Evolutionary conservation across 53 echinoderm and acorn worm species (phyloP).

Genomic region (Holothuria leucospilota): DNA sequence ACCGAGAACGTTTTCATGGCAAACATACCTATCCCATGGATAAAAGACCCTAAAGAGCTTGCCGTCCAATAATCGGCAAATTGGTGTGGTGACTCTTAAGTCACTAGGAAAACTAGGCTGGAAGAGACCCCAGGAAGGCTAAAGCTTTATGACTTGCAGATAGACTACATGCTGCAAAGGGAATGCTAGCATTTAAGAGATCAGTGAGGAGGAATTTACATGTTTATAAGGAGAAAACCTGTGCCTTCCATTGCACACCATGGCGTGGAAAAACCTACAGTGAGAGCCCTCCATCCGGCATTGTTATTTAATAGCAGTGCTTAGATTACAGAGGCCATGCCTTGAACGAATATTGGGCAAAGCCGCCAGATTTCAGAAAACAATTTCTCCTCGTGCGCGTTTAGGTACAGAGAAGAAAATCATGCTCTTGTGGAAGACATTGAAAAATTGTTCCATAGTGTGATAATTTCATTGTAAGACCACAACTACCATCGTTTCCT

Average conservation of each 20-base stretch:
- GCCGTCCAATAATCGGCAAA: conserved; percentile 33
- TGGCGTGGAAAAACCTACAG: conserved; percentile 53
- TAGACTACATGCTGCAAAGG: conserved; percentile 50
- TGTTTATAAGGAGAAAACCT: conserved; percentile 44
- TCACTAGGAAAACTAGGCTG: conserved; percentile 26
- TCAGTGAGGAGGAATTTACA: conserved; percentile 24
- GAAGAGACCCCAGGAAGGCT: conserved; percentile 4
- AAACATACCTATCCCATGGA: conserved; percentile 23
- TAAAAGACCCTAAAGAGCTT: background rate
- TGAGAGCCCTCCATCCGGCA: conserved; percentile 55
- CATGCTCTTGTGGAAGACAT: conserved; percentile 55
- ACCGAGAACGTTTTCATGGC: conserved; percentile 18
- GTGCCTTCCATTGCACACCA: conserved; percentile 60
- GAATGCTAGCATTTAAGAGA: conserved; percentile 39
- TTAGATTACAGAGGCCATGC: conserved; percentile 49
- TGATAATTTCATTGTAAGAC: conserved; percentile 36
- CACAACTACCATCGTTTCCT: conserved; percentile 58
- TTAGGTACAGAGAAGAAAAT: conserved; percentile 51
- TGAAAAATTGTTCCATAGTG: conserved; percentile 55
- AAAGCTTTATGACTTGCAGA: conserved; percentile 44
- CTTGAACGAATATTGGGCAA: conserved; percentile 65
- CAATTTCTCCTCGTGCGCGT: conserved; percentile 43
- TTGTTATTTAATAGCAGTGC: conserved; percentile 63
- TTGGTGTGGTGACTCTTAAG: conserved; percentile 35
- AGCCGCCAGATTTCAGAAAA: conserved; percentile 62